Evolutionary conservation across 1,140 invertebrate species (phyloP), one percentile per base, ranked within the genome.

Genomic region (Cataglyphis hispanica): DNA sequence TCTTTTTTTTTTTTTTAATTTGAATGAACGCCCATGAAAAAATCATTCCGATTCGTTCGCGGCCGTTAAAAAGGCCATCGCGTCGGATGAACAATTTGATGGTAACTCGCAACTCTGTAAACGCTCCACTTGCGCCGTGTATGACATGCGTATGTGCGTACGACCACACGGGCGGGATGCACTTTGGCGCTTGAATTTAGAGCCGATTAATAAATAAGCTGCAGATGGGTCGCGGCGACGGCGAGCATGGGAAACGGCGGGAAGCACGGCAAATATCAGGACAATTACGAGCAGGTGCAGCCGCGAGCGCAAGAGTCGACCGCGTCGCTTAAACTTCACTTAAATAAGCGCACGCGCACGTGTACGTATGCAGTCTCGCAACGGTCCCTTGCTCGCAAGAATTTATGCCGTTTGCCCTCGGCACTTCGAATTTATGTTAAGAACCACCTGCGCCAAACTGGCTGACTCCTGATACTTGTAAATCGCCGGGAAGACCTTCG

Each of bases 131-230:
- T 81, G 22, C 46, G 34, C 53, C 22, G n/a, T 11, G 22, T 11
- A 40, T 5, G 31, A 50, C 46, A 19, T 63, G 16, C 16, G 64
- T 53, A 50, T 50, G 78, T 13, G 37, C 50, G 37, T 46, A 22
- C 77, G 63, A 66, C 60, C 84, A 78, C 63, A 60, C 61, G 25
- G 50, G 31, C 19, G 58, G 81, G 86, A 77, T 91, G 83, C 84
- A 77, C 84, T 60, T 58, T 43, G 34, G 75, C 16, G 81, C 27
- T 67, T 53, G 63, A 90, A 87, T 91, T 91, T 90, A 87, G 84
- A 88, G 85, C 89, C 90, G 87, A 91, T 91, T 91, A 91, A 91
- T 91, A 91, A 91, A 90, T 90, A 91, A 91, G 77, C 87, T 64
- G 40, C 83, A 86, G 87, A 88, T 81, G 90, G 70, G 60, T 77